Base-by-base conservation (phyloP, 2,113 vertebrate genomes). In the Cynocephalus volans region DNA sequence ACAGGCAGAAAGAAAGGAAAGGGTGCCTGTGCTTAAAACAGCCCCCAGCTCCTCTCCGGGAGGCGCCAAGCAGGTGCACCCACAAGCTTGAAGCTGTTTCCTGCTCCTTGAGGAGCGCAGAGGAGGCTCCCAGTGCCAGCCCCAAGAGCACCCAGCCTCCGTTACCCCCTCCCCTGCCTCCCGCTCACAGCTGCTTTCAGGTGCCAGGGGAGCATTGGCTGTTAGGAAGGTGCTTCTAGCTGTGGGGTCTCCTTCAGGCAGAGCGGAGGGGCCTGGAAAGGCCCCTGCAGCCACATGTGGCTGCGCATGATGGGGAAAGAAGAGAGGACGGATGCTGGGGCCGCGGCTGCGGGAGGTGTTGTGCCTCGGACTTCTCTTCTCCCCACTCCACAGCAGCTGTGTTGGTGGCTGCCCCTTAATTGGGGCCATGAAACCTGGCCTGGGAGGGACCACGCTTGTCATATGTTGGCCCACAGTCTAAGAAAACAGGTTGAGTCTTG, bases 21-120 rank as follows among this genome's bases (percentile, higher is more conserved):
- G 80, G 54, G 85, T n/a, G 41, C 28, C 1, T 31, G 58, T 64
- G 81, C 70, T 88, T 72, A 90, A 96, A 94, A n/a, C 84, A 96
- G 77, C 48, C 60, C 82, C 95, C 48, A 69, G 36, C 75, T 64
- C 36, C 69, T 88, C 90, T 96, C 70, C 50, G 73, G 50, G 41
- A 96, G 82, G n/a, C 6, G 1, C 64, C 41, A 52, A 67, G 77
- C 92, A 90, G 89, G 81, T 97, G 88, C 1, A 23, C 23, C 24
- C 85, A 67, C 75, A 88, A 72, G 79, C 45, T 70, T 70, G 67
- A 88, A 93, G 14, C 54, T 21, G 70, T 85, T 93, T 70, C 41
- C 14, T 3, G n/a, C 58, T 92, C 70, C 62, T 45, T 33, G 45
- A 93, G 21, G 19, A 83, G 1, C 70, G 18, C 7, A 18, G 23